Evolutionary conservation across 2,797 vertebrate genomes (phyloP).

Genomic region (Ispidina lecontei): DNA sequence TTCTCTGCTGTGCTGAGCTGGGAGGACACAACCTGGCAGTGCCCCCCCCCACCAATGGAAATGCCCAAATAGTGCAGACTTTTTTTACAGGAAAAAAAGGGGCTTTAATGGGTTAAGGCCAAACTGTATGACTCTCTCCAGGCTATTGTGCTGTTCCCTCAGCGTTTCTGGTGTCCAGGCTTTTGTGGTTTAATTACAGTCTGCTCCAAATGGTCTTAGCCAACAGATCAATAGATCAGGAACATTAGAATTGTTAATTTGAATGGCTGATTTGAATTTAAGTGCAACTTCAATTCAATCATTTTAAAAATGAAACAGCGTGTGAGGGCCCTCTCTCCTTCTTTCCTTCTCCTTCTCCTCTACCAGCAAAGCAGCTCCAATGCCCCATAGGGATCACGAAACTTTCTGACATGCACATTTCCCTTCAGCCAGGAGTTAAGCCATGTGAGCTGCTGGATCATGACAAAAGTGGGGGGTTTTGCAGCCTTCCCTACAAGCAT

Average conservation of each 20-base stretch:
- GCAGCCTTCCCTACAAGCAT: conserved; percentile 41
- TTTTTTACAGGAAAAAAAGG: background rate
- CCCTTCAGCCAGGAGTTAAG: conserved; percentile 51
- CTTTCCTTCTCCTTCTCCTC: background rate
- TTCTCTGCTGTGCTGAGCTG: accelerated
- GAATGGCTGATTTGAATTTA: conserved; percentile 70
- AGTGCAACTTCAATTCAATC: conserved; percentile 68
- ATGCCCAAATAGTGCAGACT: background rate
- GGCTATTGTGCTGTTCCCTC: conserved; percentile 26
- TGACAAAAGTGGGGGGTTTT: conserved; percentile 46
- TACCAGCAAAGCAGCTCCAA: background rate
- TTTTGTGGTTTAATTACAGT: conserved; percentile 70
- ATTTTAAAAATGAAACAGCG: conserved; percentile 23
- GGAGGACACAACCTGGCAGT: background rate
- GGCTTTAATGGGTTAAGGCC: conserved; percentile 4
- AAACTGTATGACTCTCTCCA: background rate
- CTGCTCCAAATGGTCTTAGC: conserved; percentile 59
- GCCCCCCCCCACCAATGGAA: too few relatives aligned
- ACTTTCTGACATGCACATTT: conserved; percentile 39
- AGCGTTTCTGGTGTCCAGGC: conserved; percentile 14
- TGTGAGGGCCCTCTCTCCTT: background rate
- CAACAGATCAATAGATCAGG: conserved; percentile 68
- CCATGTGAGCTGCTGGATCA: conserved; percentile 48
- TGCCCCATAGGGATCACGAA: background rate
- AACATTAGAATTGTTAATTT: conserved; percentile 72